Evolutionary conservation across 2,888 invertebrate species (phyloP), one percentile per base, ranked within the genome.

Genomic region (Hirtodrosophila cameraria): DNA sequence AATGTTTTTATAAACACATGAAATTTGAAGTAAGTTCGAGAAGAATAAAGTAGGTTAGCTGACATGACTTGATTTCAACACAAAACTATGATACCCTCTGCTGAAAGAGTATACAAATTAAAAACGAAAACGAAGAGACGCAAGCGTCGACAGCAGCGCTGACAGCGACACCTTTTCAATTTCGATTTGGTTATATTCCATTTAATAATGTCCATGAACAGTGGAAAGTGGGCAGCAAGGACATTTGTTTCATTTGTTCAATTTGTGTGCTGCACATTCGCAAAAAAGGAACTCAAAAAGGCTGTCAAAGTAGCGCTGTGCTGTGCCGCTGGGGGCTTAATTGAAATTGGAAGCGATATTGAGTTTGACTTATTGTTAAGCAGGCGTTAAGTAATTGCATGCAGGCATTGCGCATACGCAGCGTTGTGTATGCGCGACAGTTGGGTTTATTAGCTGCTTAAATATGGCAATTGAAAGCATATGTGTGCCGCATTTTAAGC

Each of bases 161-260:
- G 78, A 69, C 77, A 85, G 70, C 75, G 67, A 82, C 86, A 83
- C 80, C 80, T 80, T 85, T 85, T 68, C 80, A 75, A 85, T 83
- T 83, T 83, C 83, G 64, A 77, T 82, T 82, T 71, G 77, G 77
- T 79, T 79, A 75, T 75, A 82, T 85, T 72, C 76, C 77, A 81
- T 85, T 82, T 74, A 79, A 83, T 80, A 50, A 23, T 36, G 60
- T n/a, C 20, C 48, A 42, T 18, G 27, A 7, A 16, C 16, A 27
- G 39, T 12, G 11, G 7, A 6, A 13, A 28, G 39, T 18, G 12
- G 35, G 18, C 28, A 13, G 31, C 43, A 15, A 5, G 31, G 23
- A 4, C 2, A 28, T 62, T 58, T 54, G 41, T 49, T 63, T 54
- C 54, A 49, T 61, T 61, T 62, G 64, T 67, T 58, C n/a, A n/a